These are phyloP conservation scores for Antheraea assamensis DNA, from an alignment of 2,888 invertebrate species.

Conservation along the genomic window DNA sequence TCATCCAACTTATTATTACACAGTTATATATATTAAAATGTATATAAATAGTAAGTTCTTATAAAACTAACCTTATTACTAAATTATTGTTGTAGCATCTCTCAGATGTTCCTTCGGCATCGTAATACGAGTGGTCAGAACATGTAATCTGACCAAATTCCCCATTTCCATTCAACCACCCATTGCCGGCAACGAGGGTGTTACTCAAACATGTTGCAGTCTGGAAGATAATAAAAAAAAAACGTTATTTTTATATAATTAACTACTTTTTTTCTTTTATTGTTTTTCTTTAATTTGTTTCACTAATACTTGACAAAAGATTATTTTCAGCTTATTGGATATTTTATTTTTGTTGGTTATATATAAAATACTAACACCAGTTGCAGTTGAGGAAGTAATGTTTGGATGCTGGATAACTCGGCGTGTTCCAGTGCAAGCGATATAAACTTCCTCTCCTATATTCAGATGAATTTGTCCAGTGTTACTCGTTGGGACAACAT, in stretches of 20 bases:
- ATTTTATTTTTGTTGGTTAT: background rate
- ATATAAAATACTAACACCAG: constrained; percentile 49
- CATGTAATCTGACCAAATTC: constrained; percentile 70
- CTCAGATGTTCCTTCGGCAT: constrained; percentile 61
- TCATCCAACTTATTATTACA: too few species aligned
- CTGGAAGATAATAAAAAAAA: constrained; percentile 36
- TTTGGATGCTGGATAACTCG: constrained; percentile 60
- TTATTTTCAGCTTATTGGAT: too few species aligned
- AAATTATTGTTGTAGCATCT: constrained; percentile 68
- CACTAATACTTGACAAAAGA: too few species aligned
- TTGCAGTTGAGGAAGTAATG: constrained; percentile 42
- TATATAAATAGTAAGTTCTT: background rate
- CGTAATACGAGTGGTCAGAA: constrained; percentile 57
- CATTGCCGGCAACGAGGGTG: constrained; percentile 53
- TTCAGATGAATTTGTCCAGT: constrained; percentile 55
- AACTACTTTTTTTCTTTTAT: too few species aligned
- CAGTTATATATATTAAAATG: background rate
- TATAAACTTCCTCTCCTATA: constrained; percentile 54
- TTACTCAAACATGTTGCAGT: constrained; percentile 61
- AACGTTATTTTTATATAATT: background rate
- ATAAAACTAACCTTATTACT: constrained; percentile 61
- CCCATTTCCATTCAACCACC: constrained; percentile 60
- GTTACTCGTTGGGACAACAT: constrained; percentile 56
- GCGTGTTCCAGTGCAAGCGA: constrained; percentile 64
- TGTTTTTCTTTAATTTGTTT: too few species aligned